These are phyloP conservation scores for Parnassius glacialis DNA, from an alignment of 2,888 invertebrate species.

Conservation along the genomic window DNA sequence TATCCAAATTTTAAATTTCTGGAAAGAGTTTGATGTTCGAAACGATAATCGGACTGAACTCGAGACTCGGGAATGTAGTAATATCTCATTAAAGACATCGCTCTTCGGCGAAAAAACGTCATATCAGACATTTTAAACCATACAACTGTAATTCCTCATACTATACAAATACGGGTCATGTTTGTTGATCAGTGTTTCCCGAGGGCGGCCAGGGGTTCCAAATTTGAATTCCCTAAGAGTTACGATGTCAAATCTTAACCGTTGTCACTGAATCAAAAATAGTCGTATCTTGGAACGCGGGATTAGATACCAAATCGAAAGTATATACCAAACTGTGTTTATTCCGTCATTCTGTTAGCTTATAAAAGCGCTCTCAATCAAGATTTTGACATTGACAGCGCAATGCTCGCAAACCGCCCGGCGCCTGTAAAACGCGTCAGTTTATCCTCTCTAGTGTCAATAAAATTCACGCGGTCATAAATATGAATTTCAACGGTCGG, in stretches of 20 bases:
- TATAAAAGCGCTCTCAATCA: conserved; percentile 59
- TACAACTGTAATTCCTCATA: conserved; percentile 48
- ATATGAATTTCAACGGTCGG: conserved; percentile 65
- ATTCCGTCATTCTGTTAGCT: conserved; percentile 52
- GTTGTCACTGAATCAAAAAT: conserved; percentile 65
- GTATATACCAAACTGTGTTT: conserved; percentile 34
- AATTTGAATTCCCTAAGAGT: conserved; percentile 69
- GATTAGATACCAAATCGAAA: conserved; percentile 37
- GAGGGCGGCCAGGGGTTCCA: conserved; percentile 50
- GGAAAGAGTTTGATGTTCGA: conserved; percentile 72
- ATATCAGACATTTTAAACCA: conserved; percentile 42
- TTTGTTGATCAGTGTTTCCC: conserved; percentile 40
- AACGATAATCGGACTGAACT: conserved; percentile 66
- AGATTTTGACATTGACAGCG: conserved; percentile 56
- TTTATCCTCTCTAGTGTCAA: conserved; percentile 56
- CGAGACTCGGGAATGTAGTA: conserved; percentile 65
- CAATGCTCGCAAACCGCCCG: conserved; percentile 42
- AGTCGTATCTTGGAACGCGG: conserved; percentile 45
- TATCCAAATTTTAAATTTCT: conserved; percentile 74
- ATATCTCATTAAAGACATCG: conserved; percentile 71
- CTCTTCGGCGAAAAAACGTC: conserved; percentile 47
- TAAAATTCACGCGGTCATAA: conserved; percentile 63
- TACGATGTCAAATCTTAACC: conserved; percentile 67
- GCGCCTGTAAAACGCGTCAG: conserved; percentile 38
- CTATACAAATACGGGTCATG: conserved; percentile 41